phyloP scores from a whole-genome alignment of 2,113 vertebrate genomes.

The Haemorhous mexicanus region DNA sequence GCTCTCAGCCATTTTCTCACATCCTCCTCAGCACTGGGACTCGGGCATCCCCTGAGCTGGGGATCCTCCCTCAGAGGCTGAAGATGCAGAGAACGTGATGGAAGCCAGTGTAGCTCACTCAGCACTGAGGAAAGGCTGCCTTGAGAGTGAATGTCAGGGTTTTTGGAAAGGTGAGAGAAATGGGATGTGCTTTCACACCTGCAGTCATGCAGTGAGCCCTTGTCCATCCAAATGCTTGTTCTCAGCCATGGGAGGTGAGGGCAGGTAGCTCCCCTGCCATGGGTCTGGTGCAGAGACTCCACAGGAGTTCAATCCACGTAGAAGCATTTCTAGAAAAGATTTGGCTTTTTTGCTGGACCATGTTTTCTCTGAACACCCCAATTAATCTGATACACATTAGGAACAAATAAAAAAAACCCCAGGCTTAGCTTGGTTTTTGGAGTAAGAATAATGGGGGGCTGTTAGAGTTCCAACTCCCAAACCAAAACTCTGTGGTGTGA shows the following conservation, averaged over 20 bases:
- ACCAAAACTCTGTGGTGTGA: not conserved
- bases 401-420: not conserved
- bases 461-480: not conserved
- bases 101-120: not conserved
- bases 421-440: not conserved
- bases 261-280: not conserved
- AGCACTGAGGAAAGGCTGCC: not conserved
- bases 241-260: fast-evolving
- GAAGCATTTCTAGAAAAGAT: not conserved
- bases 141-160: not conserved
- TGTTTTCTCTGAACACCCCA: not conserved
- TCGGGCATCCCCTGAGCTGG: not conserved
- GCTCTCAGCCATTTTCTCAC: not conserved
- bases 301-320: not conserved
- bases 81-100: not conserved
- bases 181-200: not conserved
- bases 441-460: not conserved
- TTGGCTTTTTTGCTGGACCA: not conserved
- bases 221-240: not conserved
- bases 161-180: not conserved
- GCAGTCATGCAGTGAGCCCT: not conserved
- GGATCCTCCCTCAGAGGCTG: not conserved
- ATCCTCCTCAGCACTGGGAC: fast-evolving
- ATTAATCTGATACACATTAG: not conserved
- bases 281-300: not conserved